Base-by-base conservation (phyloP, 2,888 invertebrate genomes). In the Eupithecia subumbrata region DNA sequence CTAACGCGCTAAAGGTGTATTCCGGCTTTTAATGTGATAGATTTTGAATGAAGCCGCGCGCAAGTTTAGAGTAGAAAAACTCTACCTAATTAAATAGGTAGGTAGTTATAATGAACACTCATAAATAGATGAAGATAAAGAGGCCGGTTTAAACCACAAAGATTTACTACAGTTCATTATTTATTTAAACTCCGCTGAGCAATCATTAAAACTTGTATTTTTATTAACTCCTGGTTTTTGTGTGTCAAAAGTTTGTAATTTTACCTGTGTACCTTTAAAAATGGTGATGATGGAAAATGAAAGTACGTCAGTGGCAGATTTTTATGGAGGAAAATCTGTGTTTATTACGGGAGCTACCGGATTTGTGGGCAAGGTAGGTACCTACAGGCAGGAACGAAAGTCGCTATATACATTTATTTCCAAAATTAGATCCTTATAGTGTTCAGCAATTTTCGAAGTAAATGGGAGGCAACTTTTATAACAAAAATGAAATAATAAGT, bases 221-320 rank as follows among this genome's bases (percentile, higher is more conserved):
- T 37, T 66, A 37, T 18, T 64, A 16, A 25, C 14, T 25, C 63
- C 16, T 66, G 11, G 5, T 11, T 9, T n/a, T 37, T 18, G 11
- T 9, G 7, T n/a, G 18, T 30, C 63, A 18, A 1, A 16, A 34
- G 18, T 64, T 18, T 34, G 4, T 18, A 8, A 11, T 66, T 40
- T 64, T 9, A 37, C 9, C 52, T 52, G n/a, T 52, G 30, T 48
- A 48, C 5, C 1, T 48, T 56, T 66, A 11, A 66, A 64, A 34
- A 64, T 34, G 66, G 18, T 18, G 8, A 37, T 37, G 9, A n/a
- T 9, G 2, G 5, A 7, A 18, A 8, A 64, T n/a, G 37, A n/a
- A 37, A 18, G 37, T 66, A 66, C n/a, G 2, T 66, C 30, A 85
- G 88, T 66, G 86, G 12, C 72, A 14, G 48, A 66, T 48, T 72